A percentile compares a stretch with the other conserved stretches of the same genome.
These are phyloP conservation scores for Adelognathus sp. DNA, from an alignment of 2,888 invertebrate genomes.

Conservation along the genomic window DNA sequence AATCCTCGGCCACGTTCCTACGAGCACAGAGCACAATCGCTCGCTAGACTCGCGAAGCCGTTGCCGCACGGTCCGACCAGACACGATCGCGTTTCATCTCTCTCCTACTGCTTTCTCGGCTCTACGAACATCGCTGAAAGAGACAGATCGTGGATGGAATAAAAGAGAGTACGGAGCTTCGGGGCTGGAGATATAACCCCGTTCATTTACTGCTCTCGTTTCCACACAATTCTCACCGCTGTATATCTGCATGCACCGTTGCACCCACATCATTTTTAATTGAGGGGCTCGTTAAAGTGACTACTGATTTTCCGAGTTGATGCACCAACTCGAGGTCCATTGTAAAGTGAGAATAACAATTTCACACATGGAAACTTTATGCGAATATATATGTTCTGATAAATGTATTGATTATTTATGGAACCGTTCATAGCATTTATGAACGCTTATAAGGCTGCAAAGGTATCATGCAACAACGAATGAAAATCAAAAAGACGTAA, in stretches of 20 bases:
- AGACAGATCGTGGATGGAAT: neutral
- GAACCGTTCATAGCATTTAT: too few species aligned
- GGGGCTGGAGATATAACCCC: slow-evolving; percentile 5
- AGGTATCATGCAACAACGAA: too few species aligned
- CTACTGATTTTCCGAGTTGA: neutral
- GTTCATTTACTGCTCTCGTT: slow-evolving; percentile 18
- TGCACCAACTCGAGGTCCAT: neutral
- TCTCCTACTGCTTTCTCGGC: neutral
- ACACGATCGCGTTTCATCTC: neutral
- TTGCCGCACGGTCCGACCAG: slow-evolving; percentile 10
- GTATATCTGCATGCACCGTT: neutral
- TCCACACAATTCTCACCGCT: neutral
- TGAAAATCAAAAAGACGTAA: too few species aligned
- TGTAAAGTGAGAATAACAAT: neutral
- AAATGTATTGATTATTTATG: too few species aligned
- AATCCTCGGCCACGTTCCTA: slow-evolving; percentile 30
- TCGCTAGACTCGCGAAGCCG: neutral
- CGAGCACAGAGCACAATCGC: neutral
- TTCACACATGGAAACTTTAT: neutral
- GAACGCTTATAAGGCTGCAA: neutral
- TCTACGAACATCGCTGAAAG: neutral
- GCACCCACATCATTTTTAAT: neutral
- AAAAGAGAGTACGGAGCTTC: neutral
- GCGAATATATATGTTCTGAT: neutral
- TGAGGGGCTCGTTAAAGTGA: neutral